Evolutionary conservation across 2,888 invertebrate genomes (phyloP), one percentile per base, ranked within the genome.

Genomic region (Lissocephala sabroskyi): DNA sequence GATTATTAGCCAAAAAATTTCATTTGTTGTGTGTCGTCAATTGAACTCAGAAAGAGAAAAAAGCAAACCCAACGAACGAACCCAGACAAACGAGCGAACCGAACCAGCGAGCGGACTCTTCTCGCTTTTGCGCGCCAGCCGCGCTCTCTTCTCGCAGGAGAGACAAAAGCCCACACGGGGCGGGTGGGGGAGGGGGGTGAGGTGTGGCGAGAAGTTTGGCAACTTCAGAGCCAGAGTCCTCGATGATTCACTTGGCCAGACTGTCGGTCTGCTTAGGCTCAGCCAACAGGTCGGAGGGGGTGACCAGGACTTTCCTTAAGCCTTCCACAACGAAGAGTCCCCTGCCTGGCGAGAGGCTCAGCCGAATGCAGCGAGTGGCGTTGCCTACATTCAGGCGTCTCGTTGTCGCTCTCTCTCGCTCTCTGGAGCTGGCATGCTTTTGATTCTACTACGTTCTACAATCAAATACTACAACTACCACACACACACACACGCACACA

Each of bases 391-490:
- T 26, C 7, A 10, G 33, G 19, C 29, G 10, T 13, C 40, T 26
- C 14, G 6, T 19, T 7, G 16, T 30, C 37, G 5, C 39, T 23
- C 32, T 9, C 23, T 33, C 18, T 6, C 37, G 43, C 17, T 13
- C 26, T 40, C 41, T 29, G 14, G 41, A 30, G 16, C 28, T 45
- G 41, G 41, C 41, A 45, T 26, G 42, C 54, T 37, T 41, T 53
- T 30, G 45, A 41, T 52, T 52, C 70, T 77, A 74, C 70, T 71
- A 77, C 77, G 74, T 77, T 77, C 70, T 70, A 77, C 66, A 70
- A 70, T 63, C 54, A 63, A 71, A 74, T 76, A 74, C 74, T 71
- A 77, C 77, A 46, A 58, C 45, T 56, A 55, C 61, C 52, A 32
- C 41, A 49, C 48, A 46, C 13, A 43, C 33, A 52, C 37, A 46